Conservation (phyloP, 2,888 invertebrate genomes). For the Mesorhabditis belari region DNA sequence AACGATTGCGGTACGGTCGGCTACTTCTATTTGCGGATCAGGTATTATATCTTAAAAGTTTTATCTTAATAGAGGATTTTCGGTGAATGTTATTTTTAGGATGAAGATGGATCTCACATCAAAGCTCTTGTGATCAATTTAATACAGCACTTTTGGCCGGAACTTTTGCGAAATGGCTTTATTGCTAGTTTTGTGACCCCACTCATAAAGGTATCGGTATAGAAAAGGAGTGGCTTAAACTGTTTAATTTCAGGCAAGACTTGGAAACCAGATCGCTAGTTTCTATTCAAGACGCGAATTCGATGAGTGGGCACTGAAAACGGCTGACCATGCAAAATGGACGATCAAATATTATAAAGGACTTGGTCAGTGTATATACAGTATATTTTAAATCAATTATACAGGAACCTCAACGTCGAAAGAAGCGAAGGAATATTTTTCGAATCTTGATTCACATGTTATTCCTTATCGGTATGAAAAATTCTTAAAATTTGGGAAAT, state of each 20-base stretch:
- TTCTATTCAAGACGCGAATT: conserved; percentile 96
- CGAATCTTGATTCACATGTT: conserved; percentile 74
- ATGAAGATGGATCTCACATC: conserved; percentile 96
- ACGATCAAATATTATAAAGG: conserved; percentile 99
- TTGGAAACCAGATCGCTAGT: conserved; percentile 57
- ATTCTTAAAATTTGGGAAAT: too few species aligned
- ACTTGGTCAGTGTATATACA: too few species aligned
- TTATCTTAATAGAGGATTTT: too few species aligned
- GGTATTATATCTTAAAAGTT: too few species aligned
- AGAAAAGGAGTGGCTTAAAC: not conserved
- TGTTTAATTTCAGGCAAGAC: conserved; percentile 12
- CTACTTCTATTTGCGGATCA: conserved; percentile 99
- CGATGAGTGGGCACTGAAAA: conserved; percentile 86
- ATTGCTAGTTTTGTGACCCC: conserved; percentile 96
- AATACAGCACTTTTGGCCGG: conserved; percentile 95
- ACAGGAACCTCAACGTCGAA: conserved; percentile 96
- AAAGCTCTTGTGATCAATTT: conserved; percentile 96
- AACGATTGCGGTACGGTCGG: conserved; percentile 81
- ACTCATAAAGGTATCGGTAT: conserved; percentile 75
- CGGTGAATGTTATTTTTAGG: conserved; percentile 43
- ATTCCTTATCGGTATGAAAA: conserved; percentile 22
- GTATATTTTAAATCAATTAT: too few species aligned
- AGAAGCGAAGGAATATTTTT: conserved; percentile 96
- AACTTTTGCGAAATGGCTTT: conserved; percentile 70
- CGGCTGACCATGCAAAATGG: conserved; percentile 72